phyloP scores from a whole-genome alignment of 2,888 invertebrate genomes.

The Metellina segmentata region DNA sequence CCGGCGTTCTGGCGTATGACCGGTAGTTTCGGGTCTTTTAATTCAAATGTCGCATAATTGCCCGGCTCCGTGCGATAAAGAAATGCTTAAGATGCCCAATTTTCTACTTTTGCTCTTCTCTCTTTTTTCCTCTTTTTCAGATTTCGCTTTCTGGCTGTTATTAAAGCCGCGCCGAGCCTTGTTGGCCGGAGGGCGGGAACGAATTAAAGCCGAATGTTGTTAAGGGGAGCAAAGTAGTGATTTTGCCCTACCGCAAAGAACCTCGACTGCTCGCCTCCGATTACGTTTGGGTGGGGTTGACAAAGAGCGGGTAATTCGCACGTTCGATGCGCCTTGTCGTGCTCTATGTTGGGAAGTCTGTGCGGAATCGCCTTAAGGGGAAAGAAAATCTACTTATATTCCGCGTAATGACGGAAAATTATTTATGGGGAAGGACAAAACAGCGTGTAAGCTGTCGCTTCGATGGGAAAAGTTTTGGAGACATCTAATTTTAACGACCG shows the following conservation, averaged over 20 bases:
- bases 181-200: slow-evolving; percentile 18
- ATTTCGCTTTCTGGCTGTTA: slow-evolving; percentile 31
- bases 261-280: background rate
- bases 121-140: background rate
- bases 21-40: slow-evolving; percentile 74
- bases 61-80: slow-evolving; percentile 65
- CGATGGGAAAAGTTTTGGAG: no score
- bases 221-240: slow-evolving; percentile 42
- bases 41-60: slow-evolving; percentile 74
- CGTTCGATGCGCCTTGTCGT: slow-evolving; percentile 13
- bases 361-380: background rate
- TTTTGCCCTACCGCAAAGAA: slow-evolving; percentile 62
- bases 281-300: slow-evolving; percentile 51
- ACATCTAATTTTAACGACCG: no score
- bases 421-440: no score
- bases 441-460: no score
- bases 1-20: slow-evolving; percentile 64
- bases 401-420: no score
- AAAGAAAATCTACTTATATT: no score
- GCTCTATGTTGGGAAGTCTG: background rate
- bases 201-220: slow-evolving; percentile 55
- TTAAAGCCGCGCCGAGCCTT: slow-evolving; percentile 33
- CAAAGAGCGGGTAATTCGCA: slow-evolving; percentile 50
- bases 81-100: slow-evolving; percentile 65
- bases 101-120: slow-evolving; percentile 40